Percentiles rank a stretch among this genome's conserved stretches.
Evolutionary conservation across 2,888 invertebrate species (phyloP).

Genomic region (Mesoligia furuncula): DNA sequence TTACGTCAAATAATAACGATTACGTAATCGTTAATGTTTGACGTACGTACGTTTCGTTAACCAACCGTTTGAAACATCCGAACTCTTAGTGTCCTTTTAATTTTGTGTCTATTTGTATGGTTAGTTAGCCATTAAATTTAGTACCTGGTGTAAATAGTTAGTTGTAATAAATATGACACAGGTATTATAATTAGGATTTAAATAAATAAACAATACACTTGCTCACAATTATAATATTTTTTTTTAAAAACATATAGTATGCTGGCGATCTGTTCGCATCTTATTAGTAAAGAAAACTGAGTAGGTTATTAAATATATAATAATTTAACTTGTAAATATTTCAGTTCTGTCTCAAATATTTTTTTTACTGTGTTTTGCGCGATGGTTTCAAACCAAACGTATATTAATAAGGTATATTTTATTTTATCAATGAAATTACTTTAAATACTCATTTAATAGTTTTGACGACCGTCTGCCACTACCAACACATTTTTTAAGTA

Average conservation of each 20-base stretch:
- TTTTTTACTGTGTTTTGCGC: background rate
- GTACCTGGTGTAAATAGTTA: no score
- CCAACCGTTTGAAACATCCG: no score
- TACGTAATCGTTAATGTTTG: no score
- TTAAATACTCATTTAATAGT: background rate
- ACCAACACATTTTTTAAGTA: conserved; percentile 21
- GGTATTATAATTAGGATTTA: background rate
- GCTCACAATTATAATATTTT: conserved; percentile 1
- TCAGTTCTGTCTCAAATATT: background rate
- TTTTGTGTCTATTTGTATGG: background rate
- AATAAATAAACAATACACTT: background rate
- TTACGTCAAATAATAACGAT: no score
- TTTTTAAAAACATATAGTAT: conserved; percentile 6
- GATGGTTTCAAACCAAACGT: background rate
- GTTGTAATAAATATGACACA: background rate
- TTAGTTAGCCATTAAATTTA: no score
- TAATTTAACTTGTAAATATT: background rate
- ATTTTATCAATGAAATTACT: background rate
- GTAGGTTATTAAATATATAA: background rate
- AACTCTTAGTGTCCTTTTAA: background rate
- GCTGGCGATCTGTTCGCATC: background rate
- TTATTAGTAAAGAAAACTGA: background rate
- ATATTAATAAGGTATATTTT: background rate
- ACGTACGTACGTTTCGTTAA: no score
- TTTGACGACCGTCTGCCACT: background rate